Conservation (phyloP, 2,888 invertebrate genomes). For the Ophion obscuratus region DNA sequence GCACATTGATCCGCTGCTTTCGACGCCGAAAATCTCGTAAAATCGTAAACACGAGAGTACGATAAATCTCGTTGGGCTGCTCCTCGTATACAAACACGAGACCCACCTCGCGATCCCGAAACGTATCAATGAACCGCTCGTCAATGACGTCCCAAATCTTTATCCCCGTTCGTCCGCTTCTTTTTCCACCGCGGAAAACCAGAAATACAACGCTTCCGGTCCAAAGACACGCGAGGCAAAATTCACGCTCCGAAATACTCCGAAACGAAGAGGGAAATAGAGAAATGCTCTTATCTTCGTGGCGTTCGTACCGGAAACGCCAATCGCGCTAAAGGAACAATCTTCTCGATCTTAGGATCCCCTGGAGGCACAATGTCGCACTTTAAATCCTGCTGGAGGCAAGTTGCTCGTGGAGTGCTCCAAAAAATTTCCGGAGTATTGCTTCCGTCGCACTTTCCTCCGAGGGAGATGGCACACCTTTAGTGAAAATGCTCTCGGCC, state of each 20-base stretch:
- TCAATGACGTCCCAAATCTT: neutral
- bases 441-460: neutral
- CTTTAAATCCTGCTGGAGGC: conserved; percentile 6
- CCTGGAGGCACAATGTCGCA: neutral
- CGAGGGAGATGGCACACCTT: too few species aligned
- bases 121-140: conserved; percentile 10
- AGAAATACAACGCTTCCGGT: neutral
- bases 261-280: neutral
- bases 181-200: neutral
- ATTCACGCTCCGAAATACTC: neutral
- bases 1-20: neutral
- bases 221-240: neutral
- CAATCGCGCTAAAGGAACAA: neutral
- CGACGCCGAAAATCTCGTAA: neutral
- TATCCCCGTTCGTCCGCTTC: too few species aligned
- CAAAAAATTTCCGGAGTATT: neutral
- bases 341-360: neutral
- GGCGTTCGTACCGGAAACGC: too few species aligned
- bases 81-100: neutral
- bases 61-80: neutral
- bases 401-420: neutral
- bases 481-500: neutral
- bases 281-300: neutral
- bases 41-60: neutral
- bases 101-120: neutral